Conservation (phyloP, 2,888 invertebrate genomes). For the Parelbella ahira region DNA sequence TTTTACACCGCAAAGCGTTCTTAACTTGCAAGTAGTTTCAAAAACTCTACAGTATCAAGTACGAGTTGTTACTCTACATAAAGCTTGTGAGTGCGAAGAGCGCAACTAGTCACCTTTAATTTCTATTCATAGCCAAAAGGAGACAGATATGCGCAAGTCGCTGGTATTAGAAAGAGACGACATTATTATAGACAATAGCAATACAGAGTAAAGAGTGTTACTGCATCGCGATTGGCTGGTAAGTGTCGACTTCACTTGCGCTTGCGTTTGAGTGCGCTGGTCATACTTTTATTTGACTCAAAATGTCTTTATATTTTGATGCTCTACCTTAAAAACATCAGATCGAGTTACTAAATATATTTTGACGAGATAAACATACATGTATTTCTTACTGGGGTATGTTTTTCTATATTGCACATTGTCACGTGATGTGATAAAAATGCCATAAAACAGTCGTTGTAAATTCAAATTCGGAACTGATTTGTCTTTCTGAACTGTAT, state of each 20-base stretch:
- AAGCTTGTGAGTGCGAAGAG: conserved; percentile 3
- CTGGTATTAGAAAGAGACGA: conserved; percentile 30
- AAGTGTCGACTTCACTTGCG: conserved; percentile 36
- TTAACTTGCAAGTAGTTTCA: too few relatives aligned
- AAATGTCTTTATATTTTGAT: not conserved
- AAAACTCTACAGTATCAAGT: too few relatives aligned
- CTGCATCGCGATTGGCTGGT: conserved; percentile 33
- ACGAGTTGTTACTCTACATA: too few relatives aligned
- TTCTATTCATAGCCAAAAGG: conserved; percentile 10
- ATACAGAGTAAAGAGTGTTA: conserved; percentile 6
- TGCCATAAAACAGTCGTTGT: too few relatives aligned
- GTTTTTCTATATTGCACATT: too few relatives aligned
- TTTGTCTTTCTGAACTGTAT: too few relatives aligned
- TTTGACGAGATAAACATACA: too few relatives aligned
- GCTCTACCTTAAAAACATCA: not conserved
- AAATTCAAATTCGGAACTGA: too few relatives aligned
- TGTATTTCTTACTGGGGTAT: too few relatives aligned
- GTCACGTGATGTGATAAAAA: too few relatives aligned
- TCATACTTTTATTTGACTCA: conserved; percentile 10
- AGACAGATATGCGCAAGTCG: not conserved
- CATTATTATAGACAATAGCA: conserved; percentile 31
- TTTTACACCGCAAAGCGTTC: too few relatives aligned
- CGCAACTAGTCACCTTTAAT: conserved; percentile 3
- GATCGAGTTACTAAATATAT: too few relatives aligned
- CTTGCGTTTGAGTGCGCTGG: conserved; percentile 41